These are phyloP conservation scores for Nemapogon koenigi DNA, from an alignment of 2,888 invertebrate species.

Conservation along the genomic window DNA sequence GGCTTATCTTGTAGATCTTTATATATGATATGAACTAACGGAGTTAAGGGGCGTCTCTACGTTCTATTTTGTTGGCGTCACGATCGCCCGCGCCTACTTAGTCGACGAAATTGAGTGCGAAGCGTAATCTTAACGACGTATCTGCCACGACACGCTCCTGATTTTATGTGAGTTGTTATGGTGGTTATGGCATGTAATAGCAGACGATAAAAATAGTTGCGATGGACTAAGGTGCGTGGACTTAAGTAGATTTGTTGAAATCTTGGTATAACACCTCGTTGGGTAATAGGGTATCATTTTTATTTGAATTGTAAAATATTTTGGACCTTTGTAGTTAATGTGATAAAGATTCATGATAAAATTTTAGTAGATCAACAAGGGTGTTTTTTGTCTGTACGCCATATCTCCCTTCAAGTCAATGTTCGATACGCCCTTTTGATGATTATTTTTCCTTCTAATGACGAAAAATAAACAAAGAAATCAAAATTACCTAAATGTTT, in stretches of 20 bases:
- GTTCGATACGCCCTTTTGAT: too few species aligned
- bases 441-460: too few species aligned
- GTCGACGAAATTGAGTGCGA: slow-evolving; percentile 32
- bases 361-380: too few species aligned
- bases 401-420: too few species aligned
- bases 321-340: too few species aligned
- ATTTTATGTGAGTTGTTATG: slow-evolving; percentile 24
- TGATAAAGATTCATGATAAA: too few species aligned
- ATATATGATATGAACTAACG: slow-evolving; percentile 32
- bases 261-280: not conserved
- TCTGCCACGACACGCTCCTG: slow-evolving; percentile 25
- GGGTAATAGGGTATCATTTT: too few species aligned
- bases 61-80: slow-evolving; percentile 11
- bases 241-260: slow-evolving; percentile 2
- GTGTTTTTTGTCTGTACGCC: too few species aligned
- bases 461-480: too few species aligned
- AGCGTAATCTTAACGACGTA: slow-evolving; percentile 29
- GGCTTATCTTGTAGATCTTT: slow-evolving; percentile 38
- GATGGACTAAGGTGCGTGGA: slow-evolving; percentile 11
- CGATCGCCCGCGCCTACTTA: slow-evolving; percentile 16
- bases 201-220: slow-evolving; percentile 17
- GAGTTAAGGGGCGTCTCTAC: slow-evolving; percentile 15
- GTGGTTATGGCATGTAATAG: slow-evolving; percentile 26
- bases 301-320: too few species aligned
- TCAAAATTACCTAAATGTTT: too few species aligned